Evolutionary conservation across 2,797 vertebrate genomes (phyloP).

Genomic region (Sphenodon punctatus): DNA sequence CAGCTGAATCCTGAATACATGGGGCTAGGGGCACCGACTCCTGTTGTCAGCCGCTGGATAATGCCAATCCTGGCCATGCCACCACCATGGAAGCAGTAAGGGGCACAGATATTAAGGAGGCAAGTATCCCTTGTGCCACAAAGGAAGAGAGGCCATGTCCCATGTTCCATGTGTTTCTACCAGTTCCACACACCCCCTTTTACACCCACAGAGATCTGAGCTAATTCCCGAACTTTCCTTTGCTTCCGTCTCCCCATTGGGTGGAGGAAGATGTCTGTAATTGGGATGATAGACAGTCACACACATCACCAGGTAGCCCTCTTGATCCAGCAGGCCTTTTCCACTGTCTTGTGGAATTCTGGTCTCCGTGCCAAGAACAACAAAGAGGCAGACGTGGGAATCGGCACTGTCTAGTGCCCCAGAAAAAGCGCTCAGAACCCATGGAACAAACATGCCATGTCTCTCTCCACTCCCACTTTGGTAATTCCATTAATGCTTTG

Average conservation of each 20-base stretch:
- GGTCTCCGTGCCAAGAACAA: slow-evolving; percentile 2
- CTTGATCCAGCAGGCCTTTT: not conserved
- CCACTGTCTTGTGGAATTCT: slow-evolving; percentile 25
- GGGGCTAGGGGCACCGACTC: too few relatives aligned
- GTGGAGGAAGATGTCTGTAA: not conserved
- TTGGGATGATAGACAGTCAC: not conserved
- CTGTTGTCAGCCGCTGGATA: too few relatives aligned
- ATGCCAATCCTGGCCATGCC: too few relatives aligned
- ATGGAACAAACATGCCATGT: not conserved
- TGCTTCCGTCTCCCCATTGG: not conserved
- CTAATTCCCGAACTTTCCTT: not conserved
- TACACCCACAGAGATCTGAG: not conserved
- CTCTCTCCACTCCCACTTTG: not conserved
- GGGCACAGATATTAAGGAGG: too few relatives aligned
- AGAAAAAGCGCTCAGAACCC: not conserved
- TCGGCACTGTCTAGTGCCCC: not conserved
- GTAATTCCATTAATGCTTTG: not conserved
- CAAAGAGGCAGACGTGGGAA: not conserved
- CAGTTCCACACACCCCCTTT: too few relatives aligned
- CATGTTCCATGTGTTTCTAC: too few relatives aligned
- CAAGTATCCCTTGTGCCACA: too few relatives aligned
- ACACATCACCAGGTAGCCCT: not conserved
- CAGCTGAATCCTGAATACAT: too few relatives aligned
- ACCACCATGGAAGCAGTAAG: too few relatives aligned
- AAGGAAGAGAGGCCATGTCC: too few relatives aligned